Evolutionary conservation across 2,797 vertebrate genomes (phyloP).

Genomic region (Lerista edwardsae): DNA sequence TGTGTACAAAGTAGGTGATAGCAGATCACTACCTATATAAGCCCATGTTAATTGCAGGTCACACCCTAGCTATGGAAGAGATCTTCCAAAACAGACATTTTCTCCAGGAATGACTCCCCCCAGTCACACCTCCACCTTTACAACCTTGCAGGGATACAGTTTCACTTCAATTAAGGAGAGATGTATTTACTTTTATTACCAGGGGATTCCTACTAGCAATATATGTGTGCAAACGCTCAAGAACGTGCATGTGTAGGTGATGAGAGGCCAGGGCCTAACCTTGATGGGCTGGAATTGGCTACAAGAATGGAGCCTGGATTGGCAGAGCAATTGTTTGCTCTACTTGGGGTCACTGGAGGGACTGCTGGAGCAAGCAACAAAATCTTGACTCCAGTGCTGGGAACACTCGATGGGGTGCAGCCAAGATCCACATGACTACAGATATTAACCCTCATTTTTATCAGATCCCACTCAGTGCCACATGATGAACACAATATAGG

Average conservation of each 20-base stretch:
- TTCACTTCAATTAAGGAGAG: not conserved
- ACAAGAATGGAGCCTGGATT: not conserved
- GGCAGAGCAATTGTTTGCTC: constrained; percentile 3
- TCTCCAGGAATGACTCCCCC: not conserved
- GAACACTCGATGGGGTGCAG: not conserved
- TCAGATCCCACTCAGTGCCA: not conserved
- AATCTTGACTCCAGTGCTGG: not conserved
- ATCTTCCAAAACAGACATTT: not conserved
- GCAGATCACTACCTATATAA: not conserved
- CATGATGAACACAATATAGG: not conserved
- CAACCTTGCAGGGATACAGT: not conserved
- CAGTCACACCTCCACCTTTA: not conserved
- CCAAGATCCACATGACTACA: not conserved
- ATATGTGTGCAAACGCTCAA: not conserved
- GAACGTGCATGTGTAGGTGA: not conserved
- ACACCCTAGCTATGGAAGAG: not conserved
- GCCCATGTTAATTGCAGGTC: not conserved
- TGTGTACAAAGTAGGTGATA: not conserved
- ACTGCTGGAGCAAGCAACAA: not conserved
- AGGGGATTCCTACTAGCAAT: not conserved
- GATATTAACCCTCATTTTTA: not conserved
- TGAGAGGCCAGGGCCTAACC: not conserved
- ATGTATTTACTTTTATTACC: not conserved
- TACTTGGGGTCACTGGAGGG: not conserved
- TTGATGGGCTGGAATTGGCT: constrained; percentile 7